phyloP scores from a whole-genome alignment of 2,888 invertebrate species.

The Nephrotoma guestfalica region DNA sequence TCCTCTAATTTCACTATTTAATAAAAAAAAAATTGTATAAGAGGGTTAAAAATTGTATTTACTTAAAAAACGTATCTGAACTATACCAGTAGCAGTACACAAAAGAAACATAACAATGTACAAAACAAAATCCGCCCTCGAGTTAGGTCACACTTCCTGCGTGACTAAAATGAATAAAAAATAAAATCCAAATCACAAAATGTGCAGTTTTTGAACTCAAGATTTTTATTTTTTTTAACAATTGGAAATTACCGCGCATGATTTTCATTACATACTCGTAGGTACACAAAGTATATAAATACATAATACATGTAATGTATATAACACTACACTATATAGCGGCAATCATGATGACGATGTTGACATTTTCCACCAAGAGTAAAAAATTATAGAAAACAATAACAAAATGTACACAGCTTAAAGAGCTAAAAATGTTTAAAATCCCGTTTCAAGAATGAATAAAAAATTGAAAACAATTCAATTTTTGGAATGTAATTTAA shows the following conservation, averaged over 20 bases:
- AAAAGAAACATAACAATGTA: background rate
- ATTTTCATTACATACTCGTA: background rate
- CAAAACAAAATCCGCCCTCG: conserved; percentile 1
- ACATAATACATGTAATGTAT: background rate
- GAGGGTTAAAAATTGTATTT: background rate
- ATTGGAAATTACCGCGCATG: background rate
- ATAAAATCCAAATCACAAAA: background rate
- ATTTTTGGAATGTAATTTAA: background rate
- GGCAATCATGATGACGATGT: background rate
- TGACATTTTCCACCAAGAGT: background rate
- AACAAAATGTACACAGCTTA: background rate
- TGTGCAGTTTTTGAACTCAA: background rate
- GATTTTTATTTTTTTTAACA: background rate
- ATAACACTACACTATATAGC: background rate
- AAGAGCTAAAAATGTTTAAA: background rate
- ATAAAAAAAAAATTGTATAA: background rate
- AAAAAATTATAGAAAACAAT: background rate
- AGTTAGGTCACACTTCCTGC: conserved; percentile 3
- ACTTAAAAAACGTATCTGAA: background rate
- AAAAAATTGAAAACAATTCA: conserved; percentile 1
- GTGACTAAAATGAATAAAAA: background rate
- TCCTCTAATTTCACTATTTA: background rate
- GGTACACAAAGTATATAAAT: background rate
- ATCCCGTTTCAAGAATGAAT: background rate
- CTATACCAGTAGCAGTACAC: background rate